Base-by-base conservation (phyloP, 1,140 invertebrate genomes). In the Radopholus similis region DNA sequence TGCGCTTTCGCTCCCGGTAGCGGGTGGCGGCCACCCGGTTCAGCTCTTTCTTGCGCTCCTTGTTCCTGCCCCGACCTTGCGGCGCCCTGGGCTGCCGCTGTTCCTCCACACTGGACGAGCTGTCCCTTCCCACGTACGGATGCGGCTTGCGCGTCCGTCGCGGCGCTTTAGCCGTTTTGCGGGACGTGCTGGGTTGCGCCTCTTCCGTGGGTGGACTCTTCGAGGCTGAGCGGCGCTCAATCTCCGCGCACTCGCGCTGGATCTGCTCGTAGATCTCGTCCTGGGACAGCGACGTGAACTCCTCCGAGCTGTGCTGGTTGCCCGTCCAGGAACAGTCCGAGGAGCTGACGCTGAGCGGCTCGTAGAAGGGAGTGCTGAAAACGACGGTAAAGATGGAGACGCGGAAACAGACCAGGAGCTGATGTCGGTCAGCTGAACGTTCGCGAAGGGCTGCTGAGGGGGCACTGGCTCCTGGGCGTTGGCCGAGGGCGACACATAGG, bases 1-100 rank as follows among this genome's bases (percentile, higher is more conserved):
- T 54, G 11, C 68, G 73, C 37, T 73, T 73, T 38, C 74, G 74
- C 30, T 73, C 72, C 13, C 72, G 73, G 54, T 73, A 73, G 21
- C 59, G 65, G 5, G 72, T 74, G 15, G 72, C 72, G 26, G 72
- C 72, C 37, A 74, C 56, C 11, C 72, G 67, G 53, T 73, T 73
- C 21, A 74, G 51, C 42, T 74, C 57, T 58, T 75, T 74, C 32
- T 73, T 73, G 5, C 71, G 71, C 23, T 72, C 71, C 64, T 54
- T 40, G 9, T 51, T 73, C 18, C 42, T 51, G 11, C 21, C 23
- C 60, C 18, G 3, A 30, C n/a, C 54, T 44, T n/a, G 56, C 15
- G 56, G 37, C 6, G 32, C 5, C 15, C 23, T 23, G 23, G 8
- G 56, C 9, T 13, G 15, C 37, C 32, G 26, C 56, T 26, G 56